phyloP scores from a whole-genome alignment of 1,140 invertebrate genomes.

The Bombus waltoni region DNA sequence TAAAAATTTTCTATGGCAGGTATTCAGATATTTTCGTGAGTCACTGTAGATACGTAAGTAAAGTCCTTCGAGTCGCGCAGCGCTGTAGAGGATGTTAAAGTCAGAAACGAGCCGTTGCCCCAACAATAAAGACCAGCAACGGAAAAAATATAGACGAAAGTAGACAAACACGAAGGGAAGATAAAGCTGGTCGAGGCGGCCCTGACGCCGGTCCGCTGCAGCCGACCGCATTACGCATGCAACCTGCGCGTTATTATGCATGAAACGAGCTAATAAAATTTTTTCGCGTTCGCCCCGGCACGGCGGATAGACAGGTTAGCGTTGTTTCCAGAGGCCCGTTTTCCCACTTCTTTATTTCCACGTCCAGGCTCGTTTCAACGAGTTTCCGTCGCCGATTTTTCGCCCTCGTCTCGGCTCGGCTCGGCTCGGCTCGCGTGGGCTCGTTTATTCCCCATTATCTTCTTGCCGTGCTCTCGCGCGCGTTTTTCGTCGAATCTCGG shows the following conservation, averaged over 20 bases:
- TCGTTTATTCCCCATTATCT: slow-evolving; percentile 44
- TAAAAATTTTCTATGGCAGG: no score
- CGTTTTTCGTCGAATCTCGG: slow-evolving; percentile 12
- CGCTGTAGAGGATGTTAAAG: not conserved
- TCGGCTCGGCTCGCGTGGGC: slow-evolving; percentile 24
- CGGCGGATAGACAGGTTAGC: not conserved
- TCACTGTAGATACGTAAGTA: not conserved
- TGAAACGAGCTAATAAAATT: slow-evolving; percentile 40
- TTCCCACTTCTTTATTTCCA: not conserved
- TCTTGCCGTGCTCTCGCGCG: not conserved
- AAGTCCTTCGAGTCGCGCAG: not conserved
- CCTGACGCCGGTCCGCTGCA: slow-evolving; percentile 13
- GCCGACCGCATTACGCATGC: slow-evolving; percentile 26
- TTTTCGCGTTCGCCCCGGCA: not conserved
- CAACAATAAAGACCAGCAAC: not conserved
- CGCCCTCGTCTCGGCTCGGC: not conserved
- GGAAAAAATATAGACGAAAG: not conserved
- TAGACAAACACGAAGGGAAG: not conserved
- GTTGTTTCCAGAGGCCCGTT: not conserved
- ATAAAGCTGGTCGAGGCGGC: slow-evolving; percentile 28
- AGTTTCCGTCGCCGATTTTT: slow-evolving; percentile 41
- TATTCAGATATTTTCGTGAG: not conserved
- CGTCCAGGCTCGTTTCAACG: not conserved
- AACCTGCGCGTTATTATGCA: slow-evolving; percentile 40
- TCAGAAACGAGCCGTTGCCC: not conserved